These are phyloP conservation scores for Lucilia cuprina DNA, from an alignment of 1,140 invertebrate species.

Conservation along the genomic window DNA sequence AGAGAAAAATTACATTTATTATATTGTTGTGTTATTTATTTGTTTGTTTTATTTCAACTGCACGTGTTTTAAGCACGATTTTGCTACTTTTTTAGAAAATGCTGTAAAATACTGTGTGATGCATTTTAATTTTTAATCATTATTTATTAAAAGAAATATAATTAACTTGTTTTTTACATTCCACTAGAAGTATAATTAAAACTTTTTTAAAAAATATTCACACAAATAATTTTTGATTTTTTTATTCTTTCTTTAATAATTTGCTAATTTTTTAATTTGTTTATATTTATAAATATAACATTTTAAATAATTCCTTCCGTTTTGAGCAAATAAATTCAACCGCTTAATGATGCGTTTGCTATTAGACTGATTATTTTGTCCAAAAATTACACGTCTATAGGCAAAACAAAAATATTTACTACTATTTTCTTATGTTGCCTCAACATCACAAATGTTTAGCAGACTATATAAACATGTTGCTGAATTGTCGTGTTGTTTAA, in stretches of 20 bases:
- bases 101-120: too few relatives aligned
- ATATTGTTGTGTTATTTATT: too few relatives aligned
- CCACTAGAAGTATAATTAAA: neutral
- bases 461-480: neutral
- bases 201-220: neutral
- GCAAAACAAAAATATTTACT: neutral
- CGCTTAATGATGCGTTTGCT: neutral
- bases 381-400: neutral
- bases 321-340: neutral
- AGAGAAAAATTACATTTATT: too few relatives aligned
- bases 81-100: too few relatives aligned
- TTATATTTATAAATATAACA: too few relatives aligned
- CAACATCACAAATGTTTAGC: neutral
- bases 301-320: neutral
- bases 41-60: too few relatives aligned
- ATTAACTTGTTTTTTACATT: too few relatives aligned
- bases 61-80: too few relatives aligned
- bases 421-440: neutral
- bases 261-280: too few relatives aligned
- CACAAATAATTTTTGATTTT: too few relatives aligned
- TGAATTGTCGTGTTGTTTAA: too few relatives aligned
- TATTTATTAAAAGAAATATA: neutral
- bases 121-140: neutral
- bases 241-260: too few relatives aligned
- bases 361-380: slow-evolving; percentile 11